These are phyloP conservation scores for Oithona nana DNA, from an alignment of 2,888 invertebrate genomes.

Conservation along the genomic window DNA sequence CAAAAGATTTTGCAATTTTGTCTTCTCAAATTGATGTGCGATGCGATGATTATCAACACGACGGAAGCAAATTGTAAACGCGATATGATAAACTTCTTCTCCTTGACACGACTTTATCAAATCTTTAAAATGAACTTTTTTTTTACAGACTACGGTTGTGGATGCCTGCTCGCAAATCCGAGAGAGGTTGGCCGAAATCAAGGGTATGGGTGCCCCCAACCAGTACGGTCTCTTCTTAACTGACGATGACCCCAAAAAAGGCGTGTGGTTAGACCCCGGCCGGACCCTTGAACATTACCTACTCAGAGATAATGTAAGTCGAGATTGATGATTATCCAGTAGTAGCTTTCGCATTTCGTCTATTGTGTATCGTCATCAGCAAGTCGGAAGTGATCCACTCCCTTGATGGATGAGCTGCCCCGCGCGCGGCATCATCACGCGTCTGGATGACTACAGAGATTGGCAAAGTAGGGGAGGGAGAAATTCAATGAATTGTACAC, in stretches of 20 bases:
- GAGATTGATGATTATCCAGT: neutral
- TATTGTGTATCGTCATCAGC: neutral
- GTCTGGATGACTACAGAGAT: too few relatives aligned
- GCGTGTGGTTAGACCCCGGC: constrained; percentile 89
- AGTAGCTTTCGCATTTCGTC: neutral
- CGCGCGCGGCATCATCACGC: too few relatives aligned
- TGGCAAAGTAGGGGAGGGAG: neutral
- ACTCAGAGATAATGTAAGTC: constrained; percentile 54
- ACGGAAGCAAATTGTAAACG: too few relatives aligned
- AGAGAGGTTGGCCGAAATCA: constrained; percentile 12
- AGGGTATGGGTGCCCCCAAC: neutral
- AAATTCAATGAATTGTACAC: neutral
- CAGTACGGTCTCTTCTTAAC: constrained; percentile 87
- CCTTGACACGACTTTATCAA: too few relatives aligned
- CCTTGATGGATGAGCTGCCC: neutral
- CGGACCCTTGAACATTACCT: constrained; percentile 91
- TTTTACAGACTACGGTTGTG: constrained; percentile 11
- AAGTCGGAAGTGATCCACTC: neutral
- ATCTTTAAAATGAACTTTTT: neutral
- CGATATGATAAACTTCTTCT: too few relatives aligned
- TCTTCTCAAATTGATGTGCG: too few relatives aligned
- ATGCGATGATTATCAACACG: too few relatives aligned
- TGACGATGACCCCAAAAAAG: constrained; percentile 88
- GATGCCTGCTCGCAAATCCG: constrained; percentile 5
- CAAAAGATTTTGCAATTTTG: too few relatives aligned